Conservation (phyloP, 1,140 invertebrate genomes). For the Drosophila nebulosa region DNA sequence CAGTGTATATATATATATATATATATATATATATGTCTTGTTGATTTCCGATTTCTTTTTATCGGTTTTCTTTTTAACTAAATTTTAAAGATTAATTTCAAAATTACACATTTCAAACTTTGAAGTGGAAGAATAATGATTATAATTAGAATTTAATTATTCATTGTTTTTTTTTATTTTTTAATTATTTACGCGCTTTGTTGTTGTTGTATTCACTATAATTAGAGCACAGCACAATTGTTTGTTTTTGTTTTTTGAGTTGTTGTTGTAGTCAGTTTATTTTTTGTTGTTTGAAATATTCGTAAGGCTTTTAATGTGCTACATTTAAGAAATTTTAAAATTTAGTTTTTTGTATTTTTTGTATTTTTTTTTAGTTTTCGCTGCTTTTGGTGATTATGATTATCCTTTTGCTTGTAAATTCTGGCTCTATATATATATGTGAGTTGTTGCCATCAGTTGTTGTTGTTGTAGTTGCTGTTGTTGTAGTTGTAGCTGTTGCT, state of each 20-base stretch:
- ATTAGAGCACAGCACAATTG: constrained; percentile 72
- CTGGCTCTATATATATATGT: constrained; percentile 39
- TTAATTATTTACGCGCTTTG: constrained; percentile 39
- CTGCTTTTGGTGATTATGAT: constrained; percentile 66
- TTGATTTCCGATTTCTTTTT: not conserved
- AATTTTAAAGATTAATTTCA: constrained; percentile 54
- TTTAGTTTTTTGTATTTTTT: constrained; percentile 7
- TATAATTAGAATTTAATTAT: constrained; percentile 50
- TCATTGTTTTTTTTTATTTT: no score
- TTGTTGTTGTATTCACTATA: constrained; percentile 42
- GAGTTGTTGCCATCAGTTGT: not conserved
- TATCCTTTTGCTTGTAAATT: constrained; percentile 77
- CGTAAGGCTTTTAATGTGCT: constrained; percentile 62
- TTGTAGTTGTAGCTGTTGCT: constrained; percentile 1
- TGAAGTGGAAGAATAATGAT: constrained; percentile 76
- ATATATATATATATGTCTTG: constrained; percentile 7
- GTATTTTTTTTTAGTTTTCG: constrained; percentile 29
- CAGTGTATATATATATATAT: constrained; percentile 12
- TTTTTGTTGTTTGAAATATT: constrained; percentile 31
- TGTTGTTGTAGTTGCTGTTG: constrained; percentile 4
- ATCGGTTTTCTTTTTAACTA: constrained; percentile 23
- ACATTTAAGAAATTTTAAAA: constrained; percentile 51
- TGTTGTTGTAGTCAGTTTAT: not conserved
- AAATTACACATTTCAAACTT: constrained; percentile 68
- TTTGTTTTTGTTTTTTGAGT: constrained; percentile 36